Conservation (phyloP, 1,140 invertebrate genomes). For the Bombus haemorrhoidalis region DNA sequence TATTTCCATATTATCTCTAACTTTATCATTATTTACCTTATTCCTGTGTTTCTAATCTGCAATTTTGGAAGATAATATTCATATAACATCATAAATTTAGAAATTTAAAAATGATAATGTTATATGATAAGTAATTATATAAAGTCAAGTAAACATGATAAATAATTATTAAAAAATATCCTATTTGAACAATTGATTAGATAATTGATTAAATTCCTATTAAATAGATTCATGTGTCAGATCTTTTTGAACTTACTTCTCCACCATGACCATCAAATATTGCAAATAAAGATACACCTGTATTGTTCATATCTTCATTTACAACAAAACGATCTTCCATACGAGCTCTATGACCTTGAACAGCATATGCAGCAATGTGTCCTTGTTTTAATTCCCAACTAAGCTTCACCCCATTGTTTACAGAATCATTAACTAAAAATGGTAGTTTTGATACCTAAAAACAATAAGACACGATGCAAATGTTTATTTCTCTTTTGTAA, state of each 20-base stretch:
- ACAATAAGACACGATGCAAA: background rate
- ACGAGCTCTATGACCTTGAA: constrained; percentile 92
- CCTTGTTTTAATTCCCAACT: constrained; percentile 91
- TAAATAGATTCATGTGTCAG: constrained; percentile 9
- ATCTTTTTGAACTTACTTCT: constrained; percentile 84
- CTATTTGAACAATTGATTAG: background rate
- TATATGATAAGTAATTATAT: background rate
- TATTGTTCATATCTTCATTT: constrained; percentile 83
- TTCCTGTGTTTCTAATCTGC: constrained; percentile 32
- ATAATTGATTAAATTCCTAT: background rate
- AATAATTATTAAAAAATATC: background rate
- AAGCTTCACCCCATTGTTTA: constrained; percentile 83
- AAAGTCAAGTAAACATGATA: background rate
- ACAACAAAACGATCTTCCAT: constrained; percentile 95
- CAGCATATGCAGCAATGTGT: constrained; percentile 92
- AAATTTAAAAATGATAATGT: constrained; percentile 3
- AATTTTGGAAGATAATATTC: constrained; percentile 37
- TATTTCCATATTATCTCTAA: constrained; percentile 10
- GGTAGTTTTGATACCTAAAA: constrained; percentile 77
- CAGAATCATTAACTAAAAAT: constrained; percentile 77
- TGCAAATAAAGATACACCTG: constrained; percentile 91
- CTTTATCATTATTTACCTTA: constrained; percentile 40
- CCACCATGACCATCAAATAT: constrained; percentile 98
- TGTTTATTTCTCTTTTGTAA: background rate
- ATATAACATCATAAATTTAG: constrained; percentile 20